These are phyloP conservation scores for Scaptomyza polygonia DNA, from an alignment of 2,888 invertebrate species.

Conservation along the genomic window DNA sequence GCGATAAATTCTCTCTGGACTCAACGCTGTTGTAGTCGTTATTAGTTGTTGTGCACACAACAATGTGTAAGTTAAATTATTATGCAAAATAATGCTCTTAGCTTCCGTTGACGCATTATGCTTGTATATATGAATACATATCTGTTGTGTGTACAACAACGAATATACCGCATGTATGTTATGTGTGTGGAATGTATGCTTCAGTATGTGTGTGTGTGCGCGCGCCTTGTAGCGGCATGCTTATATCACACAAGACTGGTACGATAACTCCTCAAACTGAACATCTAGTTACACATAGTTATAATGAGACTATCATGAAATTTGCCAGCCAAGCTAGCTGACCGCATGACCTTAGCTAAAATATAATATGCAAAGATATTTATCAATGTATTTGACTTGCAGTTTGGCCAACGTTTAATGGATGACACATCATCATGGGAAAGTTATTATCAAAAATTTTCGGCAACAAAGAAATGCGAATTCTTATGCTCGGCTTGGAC, in stretches of 20 bases:
- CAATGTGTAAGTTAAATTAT: constrained; percentile 77
- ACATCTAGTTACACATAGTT: constrained; percentile 16
- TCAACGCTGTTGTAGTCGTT: constrained; percentile 41
- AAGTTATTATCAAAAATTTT: constrained; percentile 99
- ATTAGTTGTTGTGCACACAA: constrained; percentile 31
- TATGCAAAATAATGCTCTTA: constrained; percentile 78
- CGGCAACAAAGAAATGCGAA: constrained; percentile 99
- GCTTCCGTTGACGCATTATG: constrained; percentile 74
- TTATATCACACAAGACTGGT: constrained; percentile 69
- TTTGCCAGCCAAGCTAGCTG: constrained; percentile 13
- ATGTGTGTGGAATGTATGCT: too few relatives aligned
- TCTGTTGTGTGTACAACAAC: constrained; percentile 14
- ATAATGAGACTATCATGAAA: too few relatives aligned
- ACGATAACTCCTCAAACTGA: constrained; percentile 50
- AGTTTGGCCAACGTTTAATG: constrained; percentile 77
- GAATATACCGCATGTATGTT: constrained; percentile 12
- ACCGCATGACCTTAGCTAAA: constrained; percentile 12
- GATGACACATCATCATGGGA: constrained; percentile 89
- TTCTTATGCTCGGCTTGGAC: constrained; percentile 99
- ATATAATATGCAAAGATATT: constrained; percentile 14
- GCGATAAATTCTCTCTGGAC: constrained; percentile 67
- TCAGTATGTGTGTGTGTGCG: too few relatives aligned
- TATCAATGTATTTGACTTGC: constrained; percentile 32
- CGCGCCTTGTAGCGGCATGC: constrained; percentile 57
- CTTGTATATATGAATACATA: constrained; percentile 21